Evolutionary conservation across 2,113 vertebrate genomes (phyloP).

Genomic region (Nipponia nippon): DNA sequence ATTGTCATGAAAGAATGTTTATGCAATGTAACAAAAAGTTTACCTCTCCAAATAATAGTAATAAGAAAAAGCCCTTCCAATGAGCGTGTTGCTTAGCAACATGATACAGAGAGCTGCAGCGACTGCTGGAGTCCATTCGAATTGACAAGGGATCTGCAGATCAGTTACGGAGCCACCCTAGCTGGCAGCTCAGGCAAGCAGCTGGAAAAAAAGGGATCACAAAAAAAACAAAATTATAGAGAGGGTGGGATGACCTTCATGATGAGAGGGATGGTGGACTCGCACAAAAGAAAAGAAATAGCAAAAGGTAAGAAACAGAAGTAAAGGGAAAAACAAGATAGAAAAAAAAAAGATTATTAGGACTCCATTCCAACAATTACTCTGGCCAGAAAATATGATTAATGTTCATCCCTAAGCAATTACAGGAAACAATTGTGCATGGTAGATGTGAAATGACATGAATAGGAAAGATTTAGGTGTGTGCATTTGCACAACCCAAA

Average conservation of each 20-base stretch:
- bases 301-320: background rate
- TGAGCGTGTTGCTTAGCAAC: slow-evolving; percentile 71
- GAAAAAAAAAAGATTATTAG: background rate
- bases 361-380: background rate
- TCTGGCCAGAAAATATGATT: background rate
- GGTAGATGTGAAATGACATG: background rate
- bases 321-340: background rate
- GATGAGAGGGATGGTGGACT: background rate
- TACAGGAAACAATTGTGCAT: background rate
- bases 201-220: background rate
- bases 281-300: background rate
- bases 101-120: slow-evolving; percentile 11
- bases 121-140: slow-evolving; percentile 16
- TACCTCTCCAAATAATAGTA: slow-evolving; percentile 28
- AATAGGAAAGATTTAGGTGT: background rate
- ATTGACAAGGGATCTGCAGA: slow-evolving; percentile 44
- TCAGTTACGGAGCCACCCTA: background rate
- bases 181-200: background rate
- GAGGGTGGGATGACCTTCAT: background rate
- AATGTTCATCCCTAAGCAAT: background rate
- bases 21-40: slow-evolving; percentile 31
- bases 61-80: slow-evolving; percentile 49
- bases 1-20: slow-evolving; percentile 31
- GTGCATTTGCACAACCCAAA: background rate
- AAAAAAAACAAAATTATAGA: background rate